Evolutionary conservation across 2,888 invertebrate species (phyloP), one percentile per base, ranked within the genome.

Genomic region (Portevinia maculata): DNA sequence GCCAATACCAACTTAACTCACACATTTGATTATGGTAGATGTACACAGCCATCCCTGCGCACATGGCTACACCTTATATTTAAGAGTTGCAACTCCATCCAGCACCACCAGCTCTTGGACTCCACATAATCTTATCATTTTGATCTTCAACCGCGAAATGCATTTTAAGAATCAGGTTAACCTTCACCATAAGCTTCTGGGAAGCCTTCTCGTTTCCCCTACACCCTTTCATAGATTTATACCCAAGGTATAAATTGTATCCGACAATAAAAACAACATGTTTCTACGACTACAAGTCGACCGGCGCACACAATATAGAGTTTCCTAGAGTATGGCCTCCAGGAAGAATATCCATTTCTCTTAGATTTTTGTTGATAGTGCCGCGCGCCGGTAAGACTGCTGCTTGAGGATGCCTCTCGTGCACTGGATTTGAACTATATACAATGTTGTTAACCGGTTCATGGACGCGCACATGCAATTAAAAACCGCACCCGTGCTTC

Each of bases 141-240:
- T 60, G 71, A 83, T 83, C 81, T 81, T 75, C 32, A 69, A 70
- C 69, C 50, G 62, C 75, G 62, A 76, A 81, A 81, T 70, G 76
- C 71, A 83, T 71, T 78, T 83, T 60, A 53, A 83, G 78, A 83
- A 83, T 83, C 83, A 83, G 83, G 83, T 83, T 83, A 83, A 83
- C 78, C 83, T 83, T 83, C 83, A 83, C 71, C 62, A 83, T 67
- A 67, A 75, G 67, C 75, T 75, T 60, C 67, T 75, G 67, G 44
- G 78, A 41, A 69, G 60, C 53, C 52, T 15, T 11, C 52, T 30
- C 9, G 13, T 30, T 52, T 15, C 62, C 62, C 7, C 24, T 32
- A 6, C 11, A 21, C 39, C 13, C 30, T 7, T 4, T 6, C 7
- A 39, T 30, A 71, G 62, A 71, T 62, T 71, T 71, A 71, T 62